phyloP scores from a whole-genome alignment of 2,888 invertebrate species.

The Macrosiphum euphorbiae region DNA sequence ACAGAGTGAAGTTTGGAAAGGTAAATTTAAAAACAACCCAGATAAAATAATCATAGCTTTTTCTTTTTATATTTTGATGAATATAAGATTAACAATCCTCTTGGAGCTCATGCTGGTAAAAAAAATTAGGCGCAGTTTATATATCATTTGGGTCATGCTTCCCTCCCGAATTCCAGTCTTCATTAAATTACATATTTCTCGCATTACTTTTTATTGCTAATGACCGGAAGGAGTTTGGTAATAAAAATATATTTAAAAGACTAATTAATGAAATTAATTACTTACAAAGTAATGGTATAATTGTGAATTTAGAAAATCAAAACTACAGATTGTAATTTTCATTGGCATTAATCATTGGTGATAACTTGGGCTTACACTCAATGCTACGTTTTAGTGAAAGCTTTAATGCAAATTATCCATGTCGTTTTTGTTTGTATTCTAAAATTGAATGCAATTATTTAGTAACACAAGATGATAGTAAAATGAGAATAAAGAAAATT shows the following conservation, averaged over 20 bases:
- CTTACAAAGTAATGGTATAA: constrained; percentile 9
- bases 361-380: too few relatives aligned
- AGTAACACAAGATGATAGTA: not conserved
- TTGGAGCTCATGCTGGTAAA: not conserved
- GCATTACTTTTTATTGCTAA: not conserved
- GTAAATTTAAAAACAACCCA: not conserved
- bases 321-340: not conserved
- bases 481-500: not conserved
- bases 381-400: not conserved
- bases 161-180: not conserved
- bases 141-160: not conserved
- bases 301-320: not conserved
- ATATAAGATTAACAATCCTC: not conserved
- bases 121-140: not conserved
- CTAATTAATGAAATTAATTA: not conserved
- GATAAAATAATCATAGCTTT: constrained; percentile 13
- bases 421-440: not conserved
- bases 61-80: constrained; percentile 23
- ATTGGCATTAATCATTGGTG: not conserved
- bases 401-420: not conserved
- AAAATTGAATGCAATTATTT: not conserved
- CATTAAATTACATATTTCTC: constrained; percentile 12
- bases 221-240: not conserved
- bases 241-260: not conserved
- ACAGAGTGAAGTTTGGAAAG: constrained; percentile 2